Evolutionary conservation across 2,888 invertebrate species (phyloP).

Genomic region (Nebria brevicollis): DNA sequence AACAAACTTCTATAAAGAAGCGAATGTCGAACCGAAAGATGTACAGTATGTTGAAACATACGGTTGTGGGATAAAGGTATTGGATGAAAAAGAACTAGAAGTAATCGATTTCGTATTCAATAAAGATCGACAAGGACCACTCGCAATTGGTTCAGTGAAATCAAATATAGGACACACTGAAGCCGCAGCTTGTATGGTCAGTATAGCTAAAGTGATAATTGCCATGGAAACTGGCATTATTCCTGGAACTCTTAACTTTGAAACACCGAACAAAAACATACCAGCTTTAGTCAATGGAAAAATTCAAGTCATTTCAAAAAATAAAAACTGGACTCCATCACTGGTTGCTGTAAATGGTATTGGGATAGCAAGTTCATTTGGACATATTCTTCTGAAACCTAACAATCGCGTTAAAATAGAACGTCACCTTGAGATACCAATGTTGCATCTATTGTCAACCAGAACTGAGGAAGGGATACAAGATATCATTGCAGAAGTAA

Average conservation of each 20-base stretch:
- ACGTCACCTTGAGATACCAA: too few relatives aligned
- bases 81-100: slow-evolving; percentile 83
- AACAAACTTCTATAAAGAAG: slow-evolving; percentile 68
- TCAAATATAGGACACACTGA: slow-evolving; percentile 98
- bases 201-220: slow-evolving; percentile 88
- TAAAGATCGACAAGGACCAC: slow-evolving; percentile 77
- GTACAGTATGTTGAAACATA: slow-evolving; percentile 61
- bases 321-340: slow-evolving; percentile 86
- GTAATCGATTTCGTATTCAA: slow-evolving; percentile 83
- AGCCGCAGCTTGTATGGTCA: slow-evolving; percentile 87
- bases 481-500: too few relatives aligned
- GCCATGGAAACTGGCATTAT: slow-evolving; percentile 91
- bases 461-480: too few relatives aligned
- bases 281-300: slow-evolving; percentile 84
- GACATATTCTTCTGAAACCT: slow-evolving; percentile 84
- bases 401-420: slow-evolving; percentile 64
- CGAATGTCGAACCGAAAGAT: slow-evolving; percentile 59
- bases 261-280: slow-evolving; percentile 88
- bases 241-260: slow-evolving; percentile 90
- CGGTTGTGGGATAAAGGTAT: slow-evolving; percentile 59
- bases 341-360: slow-evolving; percentile 94
- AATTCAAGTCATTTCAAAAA: slow-evolving; percentile 74
- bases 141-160: slow-evolving; percentile 94
- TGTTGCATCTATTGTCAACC: too few relatives aligned
- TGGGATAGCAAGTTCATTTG: slow-evolving; percentile 97